Evolutionary conservation across 2,797 vertebrate species (phyloP).

Genomic region (Acipenser oxyrinchus): DNA sequence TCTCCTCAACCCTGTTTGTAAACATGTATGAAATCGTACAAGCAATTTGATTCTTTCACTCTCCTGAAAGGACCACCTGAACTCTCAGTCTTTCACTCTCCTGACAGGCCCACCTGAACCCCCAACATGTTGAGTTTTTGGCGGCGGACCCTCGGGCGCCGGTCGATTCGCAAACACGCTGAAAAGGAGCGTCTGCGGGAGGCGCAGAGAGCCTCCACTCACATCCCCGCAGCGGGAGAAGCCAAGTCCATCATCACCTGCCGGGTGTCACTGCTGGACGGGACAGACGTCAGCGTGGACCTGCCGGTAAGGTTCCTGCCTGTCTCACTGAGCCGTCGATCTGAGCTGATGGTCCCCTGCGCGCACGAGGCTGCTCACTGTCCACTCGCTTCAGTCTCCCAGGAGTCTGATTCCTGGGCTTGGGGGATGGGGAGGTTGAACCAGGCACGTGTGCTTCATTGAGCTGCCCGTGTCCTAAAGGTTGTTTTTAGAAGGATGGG

Average conservation of each 20-base stretch:
- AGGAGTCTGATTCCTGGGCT: too few species aligned
- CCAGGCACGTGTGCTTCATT: too few species aligned
- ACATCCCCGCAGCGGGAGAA: constrained; percentile 91
- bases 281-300: constrained; percentile 91
- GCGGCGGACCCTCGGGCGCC: constrained; percentile 83
- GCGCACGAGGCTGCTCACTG: too few species aligned
- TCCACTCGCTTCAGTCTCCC: too few species aligned
- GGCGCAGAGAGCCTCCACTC: constrained; percentile 80
- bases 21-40: too few species aligned
- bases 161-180: constrained; percentile 81
- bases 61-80: background rate
- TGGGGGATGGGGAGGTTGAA: too few species aligned
- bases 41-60: too few species aligned
- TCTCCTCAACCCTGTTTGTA: too few species aligned
- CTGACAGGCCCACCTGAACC: background rate
- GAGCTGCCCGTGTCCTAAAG: too few species aligned
- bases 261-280: constrained; percentile 87
- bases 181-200: constrained; percentile 80
- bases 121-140: constrained; percentile 85
- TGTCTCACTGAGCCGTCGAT: too few species aligned
- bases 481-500: too few species aligned
- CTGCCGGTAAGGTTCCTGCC: constrained; percentile 66
- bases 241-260: constrained; percentile 85
- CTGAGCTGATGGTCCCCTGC: too few species aligned
- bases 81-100: background rate